phyloP scores from a whole-genome alignment of 1,140 invertebrate species.

The Periplaneta americana region DNA sequence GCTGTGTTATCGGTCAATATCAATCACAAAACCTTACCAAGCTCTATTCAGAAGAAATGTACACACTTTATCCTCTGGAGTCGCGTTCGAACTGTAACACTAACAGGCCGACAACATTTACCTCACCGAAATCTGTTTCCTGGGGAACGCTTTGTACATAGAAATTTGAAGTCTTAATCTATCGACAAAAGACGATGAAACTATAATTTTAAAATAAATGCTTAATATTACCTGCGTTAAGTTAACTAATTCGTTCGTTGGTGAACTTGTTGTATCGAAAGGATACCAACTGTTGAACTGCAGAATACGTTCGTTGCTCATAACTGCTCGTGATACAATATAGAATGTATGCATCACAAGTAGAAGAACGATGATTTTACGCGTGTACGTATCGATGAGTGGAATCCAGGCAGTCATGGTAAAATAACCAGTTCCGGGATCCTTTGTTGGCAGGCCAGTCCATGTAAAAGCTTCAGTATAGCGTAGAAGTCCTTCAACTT shows the following conservation, averaged over 20 bases:
- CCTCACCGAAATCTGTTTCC: too few species aligned
- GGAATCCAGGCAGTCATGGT: not conserved
- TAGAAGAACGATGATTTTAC: not conserved
- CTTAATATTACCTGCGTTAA: not conserved
- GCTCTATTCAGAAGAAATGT: too few species aligned
- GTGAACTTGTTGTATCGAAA: not conserved
- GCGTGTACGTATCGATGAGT: not conserved
- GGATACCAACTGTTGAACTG: not conserved
- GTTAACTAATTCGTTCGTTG: not conserved
- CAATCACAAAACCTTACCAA: too few species aligned
- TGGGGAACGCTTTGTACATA: too few species aligned
- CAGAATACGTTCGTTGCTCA: not conserved
- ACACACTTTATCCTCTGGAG: too few species aligned
- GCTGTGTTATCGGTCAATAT: too few species aligned
- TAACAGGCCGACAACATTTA: too few species aligned
- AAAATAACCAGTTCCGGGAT: not conserved
- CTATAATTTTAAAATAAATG: too few species aligned
- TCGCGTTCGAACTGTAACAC: too few species aligned
- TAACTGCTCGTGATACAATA: not conserved
- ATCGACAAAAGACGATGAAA: too few species aligned
- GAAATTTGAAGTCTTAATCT: too few species aligned
- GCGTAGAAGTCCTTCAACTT: not conserved
- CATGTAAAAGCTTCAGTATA: not conserved
- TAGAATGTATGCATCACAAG: not conserved
- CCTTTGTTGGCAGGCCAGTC: not conserved